phyloP scores from a whole-genome alignment of 2,113 vertebrate species.

The Sceloporus tristichus region DNA sequence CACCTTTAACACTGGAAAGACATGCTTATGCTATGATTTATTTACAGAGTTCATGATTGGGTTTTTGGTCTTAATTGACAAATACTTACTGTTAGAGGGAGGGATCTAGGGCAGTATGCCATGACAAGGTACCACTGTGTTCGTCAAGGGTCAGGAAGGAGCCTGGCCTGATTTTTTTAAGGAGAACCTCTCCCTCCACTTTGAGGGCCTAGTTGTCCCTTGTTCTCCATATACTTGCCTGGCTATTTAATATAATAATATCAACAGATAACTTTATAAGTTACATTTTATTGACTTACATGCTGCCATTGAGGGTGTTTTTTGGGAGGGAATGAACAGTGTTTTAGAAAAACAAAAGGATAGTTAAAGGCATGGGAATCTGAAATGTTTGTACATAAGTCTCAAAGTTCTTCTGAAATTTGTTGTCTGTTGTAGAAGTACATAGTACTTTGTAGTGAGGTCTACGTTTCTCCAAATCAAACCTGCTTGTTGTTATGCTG shows the following conservation, averaged over 20 bases:
- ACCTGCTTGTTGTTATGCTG: neutral
- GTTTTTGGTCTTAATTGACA: rapidly evolving
- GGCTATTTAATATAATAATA: constrained; percentile 36
- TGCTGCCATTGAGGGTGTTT: neutral
- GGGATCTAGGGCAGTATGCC: rapidly evolving
- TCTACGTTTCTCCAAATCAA: constrained; percentile 28
- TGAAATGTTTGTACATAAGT: constrained; percentile 32
- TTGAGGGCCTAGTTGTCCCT: constrained; percentile 45
- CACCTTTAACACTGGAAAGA: rapidly evolving
- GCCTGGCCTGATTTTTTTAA: constrained; percentile 44
- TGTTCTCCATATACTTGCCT: constrained; percentile 12
- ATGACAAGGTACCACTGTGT: neutral
- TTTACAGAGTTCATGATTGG: rapidly evolving
- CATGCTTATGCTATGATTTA: rapidly evolving
- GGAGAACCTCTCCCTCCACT: constrained; percentile 20
- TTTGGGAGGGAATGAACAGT: constrained; percentile 43
- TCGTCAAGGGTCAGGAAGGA: constrained; percentile 34
- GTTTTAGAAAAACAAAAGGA: constrained; percentile 32
- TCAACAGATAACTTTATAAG: constrained; percentile 15
- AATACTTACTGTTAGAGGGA: rapidly evolving
- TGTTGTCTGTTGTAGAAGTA: constrained; percentile 37
- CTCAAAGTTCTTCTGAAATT: constrained; percentile 38
- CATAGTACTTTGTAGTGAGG: constrained; percentile 30
- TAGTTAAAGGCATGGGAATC: constrained; percentile 28
- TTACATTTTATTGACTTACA: constrained; percentile 39